A percentile compares a stretch with the other conserved stretches of the same genome.
These are phyloP conservation scores for Cinclus cinclus DNA, from an alignment of 2,113 vertebrate genomes.

Conservation along the genomic window DNA sequence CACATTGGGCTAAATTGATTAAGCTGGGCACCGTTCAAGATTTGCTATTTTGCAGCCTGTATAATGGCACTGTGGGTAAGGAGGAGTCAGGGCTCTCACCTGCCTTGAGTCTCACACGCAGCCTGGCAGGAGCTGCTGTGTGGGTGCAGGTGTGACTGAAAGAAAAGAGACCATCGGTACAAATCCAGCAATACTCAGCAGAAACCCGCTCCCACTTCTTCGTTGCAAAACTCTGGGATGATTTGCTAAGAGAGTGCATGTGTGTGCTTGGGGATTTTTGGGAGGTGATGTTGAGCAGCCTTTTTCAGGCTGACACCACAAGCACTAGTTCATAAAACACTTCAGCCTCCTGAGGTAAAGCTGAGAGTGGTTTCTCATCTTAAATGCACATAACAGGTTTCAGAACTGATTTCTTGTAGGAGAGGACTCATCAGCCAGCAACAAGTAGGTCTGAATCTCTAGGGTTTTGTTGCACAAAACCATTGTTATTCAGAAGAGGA, in stretches of 20 bases:
- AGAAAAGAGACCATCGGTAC: not conserved
- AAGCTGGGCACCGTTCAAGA: not conserved
- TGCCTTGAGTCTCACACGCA: not conserved
- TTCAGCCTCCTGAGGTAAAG: not conserved
- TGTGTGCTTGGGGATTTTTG: not conserved
- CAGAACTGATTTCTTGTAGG: not conserved
- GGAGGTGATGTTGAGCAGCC: too few relatives aligned
- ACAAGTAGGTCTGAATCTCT: not conserved
- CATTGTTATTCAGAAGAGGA: not conserved
- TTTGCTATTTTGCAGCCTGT: not conserved
- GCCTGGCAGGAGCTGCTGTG: not conserved
- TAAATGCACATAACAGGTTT: not conserved
- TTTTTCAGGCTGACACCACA: not conserved
- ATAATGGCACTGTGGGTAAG: not conserved
- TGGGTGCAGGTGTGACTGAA: not conserved
- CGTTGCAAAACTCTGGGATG: not conserved
- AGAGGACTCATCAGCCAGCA: not conserved
- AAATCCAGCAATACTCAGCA: not conserved
- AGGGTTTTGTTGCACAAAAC: not conserved
- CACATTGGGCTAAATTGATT: not conserved
- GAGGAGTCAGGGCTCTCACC: not conserved
- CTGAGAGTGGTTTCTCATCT: not conserved
- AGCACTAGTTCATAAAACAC: not conserved
- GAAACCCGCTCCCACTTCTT: not conserved
- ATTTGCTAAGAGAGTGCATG: not conserved